Base-by-base conservation (phyloP, 2,888 invertebrate genomes). In the Drosophila flavopinicola region DNA sequence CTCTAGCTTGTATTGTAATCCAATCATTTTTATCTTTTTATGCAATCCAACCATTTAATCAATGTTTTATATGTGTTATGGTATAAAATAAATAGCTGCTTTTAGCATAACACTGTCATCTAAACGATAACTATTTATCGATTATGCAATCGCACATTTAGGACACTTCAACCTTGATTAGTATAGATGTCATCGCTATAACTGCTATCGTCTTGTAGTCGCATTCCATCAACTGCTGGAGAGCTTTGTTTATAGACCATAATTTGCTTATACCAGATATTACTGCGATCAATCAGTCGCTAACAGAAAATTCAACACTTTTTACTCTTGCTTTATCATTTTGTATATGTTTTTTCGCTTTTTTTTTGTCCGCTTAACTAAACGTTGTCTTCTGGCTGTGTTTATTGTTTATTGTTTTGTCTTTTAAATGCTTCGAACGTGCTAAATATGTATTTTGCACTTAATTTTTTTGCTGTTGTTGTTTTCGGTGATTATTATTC, bases 381-480 rank as follows among this genome's bases (percentile, higher is more conserved):
- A 64, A 57, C 42, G 57, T 53, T 75, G 56, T 76, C 32, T 66
- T 17, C 48, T 49, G 38, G 33, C 17, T 41, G 37, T 71, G 49
- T 53, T 53, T 52, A 38, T 68, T 71, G 47, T 69, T 71, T 57
- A 65, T 65, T 65, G 42, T 66, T 61, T 66, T 65, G 47, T 60
- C 30, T 66, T 51, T 58, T 35, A 32, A 77, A 49, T 45, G 58
- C 56, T 59, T 67, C 48, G 59, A 77, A 74, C 74, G 78, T 74
- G 74, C 78, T 74, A 58, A 77, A 67, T 67, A 44, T 67, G 49
- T 73, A 48, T 67, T 71, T 72, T 67, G 57, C 63, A 74, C 58
- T 65, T 71, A 11, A 54, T 53, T 69, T 45, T 35, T 30, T n/a
- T n/a, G n/a, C n/a, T n/a, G n/a, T n/a, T 48, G 27, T 47, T 58